Conservation (phyloP, 30 jellyfish, hydroid and myxozoan genomes). For the Aurelia aurita region DNA sequence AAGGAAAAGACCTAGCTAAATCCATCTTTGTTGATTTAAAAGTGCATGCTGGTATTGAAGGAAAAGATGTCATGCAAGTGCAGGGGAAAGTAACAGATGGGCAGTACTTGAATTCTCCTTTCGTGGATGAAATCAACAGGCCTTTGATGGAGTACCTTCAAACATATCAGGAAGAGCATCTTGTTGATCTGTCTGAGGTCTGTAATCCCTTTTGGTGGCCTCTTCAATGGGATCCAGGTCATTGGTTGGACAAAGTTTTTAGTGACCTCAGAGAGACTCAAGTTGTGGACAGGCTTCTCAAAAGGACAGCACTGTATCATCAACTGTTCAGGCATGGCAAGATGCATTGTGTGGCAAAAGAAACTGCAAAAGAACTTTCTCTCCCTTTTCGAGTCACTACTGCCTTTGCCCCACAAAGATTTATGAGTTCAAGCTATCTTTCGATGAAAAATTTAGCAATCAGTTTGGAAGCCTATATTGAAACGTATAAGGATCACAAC, state of each 20-base stretch:
- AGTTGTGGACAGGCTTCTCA: conserved; percentile 14
- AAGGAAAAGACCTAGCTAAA: conserved; percentile 14
- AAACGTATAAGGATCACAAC: conserved; percentile 41
- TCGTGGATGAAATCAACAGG: conserved; percentile 8
- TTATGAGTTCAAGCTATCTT: conserved; percentile 18
- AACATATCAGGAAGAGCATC: not conserved
- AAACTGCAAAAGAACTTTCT: conserved; percentile 38
- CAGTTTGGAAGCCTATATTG: conserved; percentile 28
- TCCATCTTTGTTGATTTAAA: conserved; percentile 5
- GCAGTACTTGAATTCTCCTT: conserved; percentile 21
- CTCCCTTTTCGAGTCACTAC: conserved; percentile 38
- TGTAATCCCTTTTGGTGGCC: conserved; percentile 45
- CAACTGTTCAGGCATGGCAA: conserved; percentile 36
- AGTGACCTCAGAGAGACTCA: not conserved
- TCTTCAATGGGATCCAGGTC: too few relatives aligned
- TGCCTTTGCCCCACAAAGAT: conserved; percentile 27
- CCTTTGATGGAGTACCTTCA: conserved; percentile 1
- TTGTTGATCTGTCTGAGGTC: not conserved
- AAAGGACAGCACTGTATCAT: conserved; percentile 22
- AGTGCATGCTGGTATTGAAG: conserved; percentile 1
- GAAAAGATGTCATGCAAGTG: conserved; percentile 16
- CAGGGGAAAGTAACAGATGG: too few relatives aligned
- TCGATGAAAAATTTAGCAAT: not conserved
- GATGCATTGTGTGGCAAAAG: conserved; percentile 35
- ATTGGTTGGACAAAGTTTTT: conserved; percentile 46